A percentile compares a stretch with the other conserved stretches of the same genome.
Conservation (phyloP, 2,888 invertebrate genomes). For the Fragum fragum region DNA sequence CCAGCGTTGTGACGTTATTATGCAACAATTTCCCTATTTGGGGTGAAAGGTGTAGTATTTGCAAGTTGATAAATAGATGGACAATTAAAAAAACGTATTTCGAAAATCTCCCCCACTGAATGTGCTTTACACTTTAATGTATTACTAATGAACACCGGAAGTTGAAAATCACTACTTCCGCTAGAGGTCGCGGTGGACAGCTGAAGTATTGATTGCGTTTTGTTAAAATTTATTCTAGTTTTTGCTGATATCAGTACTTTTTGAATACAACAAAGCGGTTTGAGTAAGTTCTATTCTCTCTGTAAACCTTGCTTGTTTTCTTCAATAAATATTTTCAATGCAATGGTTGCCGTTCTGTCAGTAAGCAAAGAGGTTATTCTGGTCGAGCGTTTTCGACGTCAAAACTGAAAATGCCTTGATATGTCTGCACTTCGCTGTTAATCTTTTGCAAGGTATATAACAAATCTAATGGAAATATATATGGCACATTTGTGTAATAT, state of each 20-base stretch:
- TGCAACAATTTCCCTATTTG: too few species aligned
- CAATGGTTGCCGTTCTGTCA: too few species aligned
- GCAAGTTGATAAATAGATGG: too few species aligned
- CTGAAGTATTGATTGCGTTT: slow-evolving; percentile 58
- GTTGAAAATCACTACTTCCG: slow-evolving; percentile 41
- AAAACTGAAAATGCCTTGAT: not conserved
- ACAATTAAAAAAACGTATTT: too few species aligned
- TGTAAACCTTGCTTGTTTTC: not conserved
- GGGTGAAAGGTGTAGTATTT: too few species aligned
- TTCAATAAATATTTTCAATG: not conserved
- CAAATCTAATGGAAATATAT: too few species aligned
- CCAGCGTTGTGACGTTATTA: too few species aligned
- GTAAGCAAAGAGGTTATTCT: not conserved
- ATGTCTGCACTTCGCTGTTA: too few species aligned
- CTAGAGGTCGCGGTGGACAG: slow-evolving; percentile 52
- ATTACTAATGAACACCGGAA: slow-evolving; percentile 23
- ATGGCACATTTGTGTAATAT: too few species aligned
- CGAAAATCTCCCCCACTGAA: too few species aligned
- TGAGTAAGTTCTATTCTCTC: slow-evolving; percentile 23
- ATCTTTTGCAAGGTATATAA: too few species aligned
- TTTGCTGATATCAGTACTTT: slow-evolving; percentile 19
- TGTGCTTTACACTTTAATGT: not conserved
- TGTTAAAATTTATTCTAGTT: slow-evolving; percentile 48
- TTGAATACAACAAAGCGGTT: not conserved
- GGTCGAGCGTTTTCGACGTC: not conserved